phyloP scores from a whole-genome alignment of 2,888 invertebrate genomes.

The Rhynchonema sp. region DNA sequence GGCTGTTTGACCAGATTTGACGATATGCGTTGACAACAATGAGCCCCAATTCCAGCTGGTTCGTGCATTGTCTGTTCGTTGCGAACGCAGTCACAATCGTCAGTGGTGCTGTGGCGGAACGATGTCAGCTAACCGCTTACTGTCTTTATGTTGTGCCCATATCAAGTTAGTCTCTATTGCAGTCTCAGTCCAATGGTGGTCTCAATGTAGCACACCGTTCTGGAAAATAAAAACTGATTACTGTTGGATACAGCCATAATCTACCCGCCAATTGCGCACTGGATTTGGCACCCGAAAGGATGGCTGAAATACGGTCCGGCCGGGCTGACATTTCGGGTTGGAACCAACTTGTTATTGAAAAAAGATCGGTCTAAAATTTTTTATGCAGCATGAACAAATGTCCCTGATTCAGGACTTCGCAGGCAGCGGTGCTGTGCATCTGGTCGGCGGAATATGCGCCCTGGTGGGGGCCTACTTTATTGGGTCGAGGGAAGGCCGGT shows the following conservation, averaged over 20 bases:
- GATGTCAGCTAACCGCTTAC: slow-evolving; percentile 7
- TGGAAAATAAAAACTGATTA: slow-evolving; percentile 34
- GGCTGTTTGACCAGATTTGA: too few relatives aligned
- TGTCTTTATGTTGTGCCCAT: slow-evolving; percentile 2
- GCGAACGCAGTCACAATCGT: slow-evolving; percentile 1
- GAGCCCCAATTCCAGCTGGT: slow-evolving; percentile 2
- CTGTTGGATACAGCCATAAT: background rate
- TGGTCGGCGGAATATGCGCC: slow-evolving; percentile 31
- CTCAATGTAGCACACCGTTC: too few relatives aligned
- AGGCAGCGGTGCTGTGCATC: slow-evolving; percentile 16
- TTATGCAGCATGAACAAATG: background rate
- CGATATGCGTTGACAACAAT: background rate
- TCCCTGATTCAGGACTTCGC: slow-evolving; percentile 31
- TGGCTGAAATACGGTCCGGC: slow-evolving; percentile 23
- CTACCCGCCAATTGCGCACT: slow-evolving; percentile 32
- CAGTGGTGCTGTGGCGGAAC: slow-evolving; percentile 4
- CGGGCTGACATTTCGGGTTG: background rate
- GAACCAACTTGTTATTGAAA: background rate
- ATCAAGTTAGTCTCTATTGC: background rate
- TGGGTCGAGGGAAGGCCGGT: slow-evolving; percentile 34
- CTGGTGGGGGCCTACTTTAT: slow-evolving; percentile 19
- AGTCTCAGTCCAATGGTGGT: background rate
- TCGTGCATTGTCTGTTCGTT: slow-evolving; percentile 6
- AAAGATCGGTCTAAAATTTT: background rate
- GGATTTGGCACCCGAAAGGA: slow-evolving; percentile 34